Conservation (phyloP, 2,797 vertebrate genomes). For the Dipus sagitta region DNA sequence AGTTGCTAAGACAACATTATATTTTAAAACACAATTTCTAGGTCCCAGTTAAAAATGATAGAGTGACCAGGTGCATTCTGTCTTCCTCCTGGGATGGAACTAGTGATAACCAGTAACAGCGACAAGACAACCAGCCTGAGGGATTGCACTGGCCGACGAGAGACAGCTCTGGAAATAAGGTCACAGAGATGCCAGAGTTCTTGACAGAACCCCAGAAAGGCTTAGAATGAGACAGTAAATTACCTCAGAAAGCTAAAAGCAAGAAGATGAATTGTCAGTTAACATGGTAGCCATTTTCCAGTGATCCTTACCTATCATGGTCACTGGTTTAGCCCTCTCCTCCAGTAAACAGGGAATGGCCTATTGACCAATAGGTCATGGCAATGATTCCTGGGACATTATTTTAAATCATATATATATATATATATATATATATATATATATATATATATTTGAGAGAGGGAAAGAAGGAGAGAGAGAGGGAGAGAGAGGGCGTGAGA, state of each 20-base stretch:
- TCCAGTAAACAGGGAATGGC: background rate
- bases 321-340: background rate
- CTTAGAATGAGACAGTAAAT: background rate
- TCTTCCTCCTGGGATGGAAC: background rate
- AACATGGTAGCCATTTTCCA: background rate
- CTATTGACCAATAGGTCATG: background rate
- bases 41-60: slow-evolving; percentile 52
- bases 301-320: background rate
- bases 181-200: background rate
- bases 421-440: too few relatives aligned
- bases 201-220: background rate
- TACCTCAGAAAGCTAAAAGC: background rate
- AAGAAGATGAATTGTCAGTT: background rate
- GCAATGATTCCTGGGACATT: background rate
- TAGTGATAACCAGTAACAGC: background rate
- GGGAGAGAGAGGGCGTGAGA: too few relatives aligned
- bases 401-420: background rate
- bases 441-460: too few relatives aligned
- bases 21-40: slow-evolving; percentile 41
- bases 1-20: background rate
- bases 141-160: background rate
- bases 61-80: background rate
- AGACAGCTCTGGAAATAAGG: background rate
- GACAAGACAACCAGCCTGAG: background rate
- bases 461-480: too few relatives aligned